These are phyloP conservation scores for Caligus rogercresseyi DNA, from an alignment of 1,140 invertebrate species.

Conservation along the genomic window DNA sequence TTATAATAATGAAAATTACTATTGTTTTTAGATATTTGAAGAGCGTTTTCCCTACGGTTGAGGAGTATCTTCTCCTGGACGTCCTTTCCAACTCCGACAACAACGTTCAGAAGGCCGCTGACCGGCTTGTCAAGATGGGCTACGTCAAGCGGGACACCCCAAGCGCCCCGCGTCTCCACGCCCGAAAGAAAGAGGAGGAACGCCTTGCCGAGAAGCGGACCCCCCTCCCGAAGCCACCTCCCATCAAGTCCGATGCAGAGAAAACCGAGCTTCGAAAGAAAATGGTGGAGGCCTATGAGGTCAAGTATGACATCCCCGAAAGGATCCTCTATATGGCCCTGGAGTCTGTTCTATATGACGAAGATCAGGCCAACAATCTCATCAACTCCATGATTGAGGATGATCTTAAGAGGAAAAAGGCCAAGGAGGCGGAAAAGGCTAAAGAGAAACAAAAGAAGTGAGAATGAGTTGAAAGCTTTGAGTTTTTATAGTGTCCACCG, in stretches of 20 bases:
- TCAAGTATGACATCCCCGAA: slow-evolving; percentile 42
- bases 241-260: slow-evolving; percentile 31
- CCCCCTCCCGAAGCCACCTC: slow-evolving; percentile 11
- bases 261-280: slow-evolving; percentile 48
- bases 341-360: slow-evolving; percentile 63
- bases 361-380: slow-evolving; percentile 41
- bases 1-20: slow-evolving; percentile 14
- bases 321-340: slow-evolving; percentile 58
- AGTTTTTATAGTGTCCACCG: no score
- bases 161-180: slow-evolving; percentile 11
- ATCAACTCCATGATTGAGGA: slow-evolving; percentile 21
- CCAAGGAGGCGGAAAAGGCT: slow-evolving; percentile 16
- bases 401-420: slow-evolving; percentile 19
- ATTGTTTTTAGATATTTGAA: slow-evolving; percentile 55
- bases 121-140: slow-evolving; percentile 27
- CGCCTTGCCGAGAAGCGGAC: slow-evolving; percentile 14
- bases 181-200: slow-evolving; percentile 5
- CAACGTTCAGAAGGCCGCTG: slow-evolving; percentile 64
- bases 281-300: slow-evolving; percentile 30
- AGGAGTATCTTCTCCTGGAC: slow-evolving; percentile 64
- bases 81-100: slow-evolving; percentile 61
- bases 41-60: slow-evolving; percentile 66
- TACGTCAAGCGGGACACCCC: slow-evolving; percentile 20
- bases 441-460: slow-evolving; percentile 19
- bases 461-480: not conserved